These are phyloP conservation scores for Holacanthus passer DNA, from an alignment of 2,113 vertebrate genomes.

Conservation along the genomic window DNA sequence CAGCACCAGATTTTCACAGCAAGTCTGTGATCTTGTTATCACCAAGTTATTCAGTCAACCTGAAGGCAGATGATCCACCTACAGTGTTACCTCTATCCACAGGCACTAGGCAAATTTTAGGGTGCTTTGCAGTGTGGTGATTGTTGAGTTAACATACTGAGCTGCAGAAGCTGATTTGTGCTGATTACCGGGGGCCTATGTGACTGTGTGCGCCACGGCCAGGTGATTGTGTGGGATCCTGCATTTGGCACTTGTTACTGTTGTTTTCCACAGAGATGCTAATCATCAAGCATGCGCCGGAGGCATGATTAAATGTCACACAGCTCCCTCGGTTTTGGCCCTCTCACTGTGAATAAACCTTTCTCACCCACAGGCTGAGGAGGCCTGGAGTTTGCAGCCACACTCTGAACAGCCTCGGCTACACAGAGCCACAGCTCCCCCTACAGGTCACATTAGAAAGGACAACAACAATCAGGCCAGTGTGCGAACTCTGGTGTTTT, in stretches of 20 bases:
- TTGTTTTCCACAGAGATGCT: slow-evolving; percentile 72
- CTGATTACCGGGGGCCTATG: slow-evolving; percentile 48
- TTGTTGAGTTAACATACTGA: slow-evolving; percentile 42
- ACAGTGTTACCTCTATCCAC: slow-evolving; percentile 12
- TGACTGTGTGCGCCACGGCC: slow-evolving; percentile 35
- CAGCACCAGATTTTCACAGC: not conserved
- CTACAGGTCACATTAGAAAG: slow-evolving; percentile 26
- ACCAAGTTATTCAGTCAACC: not conserved
- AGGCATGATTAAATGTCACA: slow-evolving; percentile 76
- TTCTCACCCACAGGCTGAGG: slow-evolving; percentile 28
- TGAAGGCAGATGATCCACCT: slow-evolving; percentile 2
- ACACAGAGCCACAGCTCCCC: slow-evolving; percentile 73
- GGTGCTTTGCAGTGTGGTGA: slow-evolving; percentile 14
- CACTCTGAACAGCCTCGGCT: not conserved
- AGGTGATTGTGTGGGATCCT: slow-evolving; percentile 69
- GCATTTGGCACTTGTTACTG: slow-evolving; percentile 63
- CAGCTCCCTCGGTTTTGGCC: slow-evolving; percentile 56
- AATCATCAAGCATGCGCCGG: slow-evolving; percentile 70
- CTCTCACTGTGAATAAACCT: slow-evolving; percentile 66
- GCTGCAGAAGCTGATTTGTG: slow-evolving; percentile 51
- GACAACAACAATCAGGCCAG: slow-evolving; percentile 18
- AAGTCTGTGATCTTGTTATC: not conserved
- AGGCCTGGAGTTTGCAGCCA: slow-evolving; percentile 1
- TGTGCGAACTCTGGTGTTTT: not conserved
- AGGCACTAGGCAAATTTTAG: slow-evolving; percentile 5